A percentile compares a stretch with the other conserved stretches of the same genome.
Evolutionary conservation across 2,797 vertebrate genomes (phyloP).

Genomic region (Dendrocincla tyrannina): DNA sequence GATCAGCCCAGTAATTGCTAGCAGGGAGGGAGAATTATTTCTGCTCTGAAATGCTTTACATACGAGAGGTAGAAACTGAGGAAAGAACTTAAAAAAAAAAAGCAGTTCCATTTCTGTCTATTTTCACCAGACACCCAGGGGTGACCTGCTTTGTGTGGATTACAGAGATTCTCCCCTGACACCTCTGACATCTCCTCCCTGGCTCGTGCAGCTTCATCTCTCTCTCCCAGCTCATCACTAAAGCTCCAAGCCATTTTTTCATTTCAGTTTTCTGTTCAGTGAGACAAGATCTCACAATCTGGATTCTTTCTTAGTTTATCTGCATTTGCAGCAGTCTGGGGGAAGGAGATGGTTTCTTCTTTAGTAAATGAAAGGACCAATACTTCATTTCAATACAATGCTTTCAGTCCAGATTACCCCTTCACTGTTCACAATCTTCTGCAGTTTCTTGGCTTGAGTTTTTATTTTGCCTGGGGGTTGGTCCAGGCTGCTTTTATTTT

Average conservation of each 20-base stretch:
- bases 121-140: background rate
- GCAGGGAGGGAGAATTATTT: background rate
- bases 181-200: background rate
- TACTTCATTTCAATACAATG: background rate
- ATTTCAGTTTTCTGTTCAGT: constrained; percentile 5
- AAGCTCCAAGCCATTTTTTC: constrained; percentile 6
- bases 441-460: background rate
- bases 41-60: background rate
- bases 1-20: constrained; percentile 14
- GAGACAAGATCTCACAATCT: background rate
- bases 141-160: background rate
- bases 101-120: background rate
- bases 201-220: background rate
- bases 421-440: background rate
- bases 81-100: background rate
- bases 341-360: background rate
- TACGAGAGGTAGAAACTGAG: background rate
- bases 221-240: background rate
- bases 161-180: background rate
- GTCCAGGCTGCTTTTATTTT: background rate
- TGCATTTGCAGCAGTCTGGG: constrained; percentile 22
- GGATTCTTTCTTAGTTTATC: background rate
- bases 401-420: background rate
- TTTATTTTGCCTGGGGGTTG: background rate
- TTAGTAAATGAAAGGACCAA: background rate